phyloP scores from a whole-genome alignment of 2,797 vertebrate species.

The Buphagus erythrorhynchus region DNA sequence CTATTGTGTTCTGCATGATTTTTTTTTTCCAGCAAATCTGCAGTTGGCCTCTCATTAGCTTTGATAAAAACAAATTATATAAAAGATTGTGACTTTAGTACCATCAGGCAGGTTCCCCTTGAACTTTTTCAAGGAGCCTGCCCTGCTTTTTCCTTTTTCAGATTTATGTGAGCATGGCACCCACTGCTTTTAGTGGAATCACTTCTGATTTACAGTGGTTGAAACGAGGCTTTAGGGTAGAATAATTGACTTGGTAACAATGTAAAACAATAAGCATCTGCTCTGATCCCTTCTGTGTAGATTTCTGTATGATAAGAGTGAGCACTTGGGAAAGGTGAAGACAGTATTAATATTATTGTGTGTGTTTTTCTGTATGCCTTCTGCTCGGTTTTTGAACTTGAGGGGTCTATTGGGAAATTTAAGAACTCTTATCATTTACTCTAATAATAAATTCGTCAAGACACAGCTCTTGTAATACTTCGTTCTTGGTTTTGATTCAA shows the following conservation, averaged over 20 bases:
- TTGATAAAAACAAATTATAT: background rate
- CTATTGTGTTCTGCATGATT: background rate
- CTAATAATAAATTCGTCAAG: conserved; percentile 61
- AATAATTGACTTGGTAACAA: conserved; percentile 16
- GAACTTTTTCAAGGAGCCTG: background rate
- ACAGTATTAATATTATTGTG: conserved; percentile 3
- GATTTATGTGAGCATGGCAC: background rate
- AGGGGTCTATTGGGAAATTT: conserved; percentile 49
- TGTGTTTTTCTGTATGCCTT: conserved; percentile 9
- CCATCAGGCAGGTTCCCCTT: background rate
- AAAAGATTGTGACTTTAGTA: background rate
- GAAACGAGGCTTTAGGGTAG: background rate
- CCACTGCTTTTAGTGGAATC: background rate
- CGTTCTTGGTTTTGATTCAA: conserved; percentile 66
- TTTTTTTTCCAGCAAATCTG: background rate
- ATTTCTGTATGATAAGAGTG: conserved; percentile 6
- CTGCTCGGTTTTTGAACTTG: conserved; percentile 31
- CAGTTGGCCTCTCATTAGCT: background rate
- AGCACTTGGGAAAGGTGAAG: conserved; percentile 8
- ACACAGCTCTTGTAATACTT: conserved; percentile 22
- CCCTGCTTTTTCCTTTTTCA: background rate
- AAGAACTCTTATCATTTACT: conserved; percentile 68
- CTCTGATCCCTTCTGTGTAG: background rate
- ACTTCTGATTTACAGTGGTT: background rate
- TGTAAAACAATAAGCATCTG: conserved; percentile 9